These are phyloP conservation scores for Aplidium turbinatum DNA, from an alignment of 23 tunicate species.

Conservation along the genomic window DNA sequence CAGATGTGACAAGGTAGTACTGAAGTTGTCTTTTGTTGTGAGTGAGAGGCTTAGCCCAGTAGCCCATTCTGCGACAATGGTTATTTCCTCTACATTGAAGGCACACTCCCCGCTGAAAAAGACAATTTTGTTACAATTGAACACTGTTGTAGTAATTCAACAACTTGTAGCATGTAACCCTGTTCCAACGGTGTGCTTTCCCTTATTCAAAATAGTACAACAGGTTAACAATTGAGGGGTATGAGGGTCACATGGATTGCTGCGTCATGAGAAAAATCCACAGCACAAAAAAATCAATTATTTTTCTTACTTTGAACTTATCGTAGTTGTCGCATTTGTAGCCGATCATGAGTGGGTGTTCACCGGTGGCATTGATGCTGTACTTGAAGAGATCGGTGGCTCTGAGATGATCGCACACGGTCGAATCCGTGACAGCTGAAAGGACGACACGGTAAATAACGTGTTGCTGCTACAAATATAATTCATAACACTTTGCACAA, in stretches of 20 bases:
- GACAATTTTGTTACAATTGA: constrained; percentile 2
- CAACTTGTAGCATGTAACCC: too few relatives aligned
- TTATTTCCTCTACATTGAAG: constrained; percentile 58
- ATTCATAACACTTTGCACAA: too few relatives aligned
- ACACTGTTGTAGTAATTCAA: too few relatives aligned
- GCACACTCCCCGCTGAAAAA: constrained; percentile 79
- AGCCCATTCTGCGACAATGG: constrained; percentile 78
- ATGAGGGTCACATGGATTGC: too few relatives aligned
- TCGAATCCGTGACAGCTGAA: constrained; percentile 77
- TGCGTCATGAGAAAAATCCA: too few relatives aligned
- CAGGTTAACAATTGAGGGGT: too few relatives aligned
- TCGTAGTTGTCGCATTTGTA: constrained; percentile 74
- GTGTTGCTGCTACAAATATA: too few relatives aligned
- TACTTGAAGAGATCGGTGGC: constrained; percentile 71
- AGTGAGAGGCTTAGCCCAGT: constrained; percentile 80
- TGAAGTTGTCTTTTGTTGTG: constrained; percentile 55
- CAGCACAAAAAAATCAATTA: too few relatives aligned
- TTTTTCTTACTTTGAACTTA: constrained; percentile 78
- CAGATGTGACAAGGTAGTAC: constrained; percentile 71
- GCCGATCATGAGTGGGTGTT: constrained; percentile 41
- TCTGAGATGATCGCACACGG: constrained; percentile 84
- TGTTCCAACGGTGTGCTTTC: too few relatives aligned
- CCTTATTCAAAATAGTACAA: too few relatives aligned
- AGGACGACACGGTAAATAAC: too few relatives aligned
- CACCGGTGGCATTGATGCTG: constrained; percentile 66